Base-by-base conservation (phyloP, 2,888 invertebrate genomes). In the Coenonympha arcania region DNA sequence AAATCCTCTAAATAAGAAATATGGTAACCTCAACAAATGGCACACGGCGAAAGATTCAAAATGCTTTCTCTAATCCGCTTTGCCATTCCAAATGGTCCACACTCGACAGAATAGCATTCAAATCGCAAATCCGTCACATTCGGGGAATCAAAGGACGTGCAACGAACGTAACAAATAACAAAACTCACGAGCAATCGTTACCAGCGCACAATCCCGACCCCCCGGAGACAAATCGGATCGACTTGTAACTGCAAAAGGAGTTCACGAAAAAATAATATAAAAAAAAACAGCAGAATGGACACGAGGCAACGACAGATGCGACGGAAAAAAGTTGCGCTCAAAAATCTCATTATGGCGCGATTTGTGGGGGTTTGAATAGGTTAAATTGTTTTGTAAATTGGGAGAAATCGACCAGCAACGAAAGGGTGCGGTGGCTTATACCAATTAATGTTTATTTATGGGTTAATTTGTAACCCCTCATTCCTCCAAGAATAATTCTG, bases 261-360 rank as follows among this genome's bases (percentile, higher is more conserved):
- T 61, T 61, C 62, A 58, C 56, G 65, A 72, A 73, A 73, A 65
- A 65, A 46, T 33, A 39, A 19, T 19, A 46, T 28, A 31, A 64
- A 71, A 73, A 70, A 66, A 66, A 61, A 60, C 60, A 64, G 60
- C 68, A 64, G 70, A 71, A 74, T 69, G 76, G 79, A 78, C 84
- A 81, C 82, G 80, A 76, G 79, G 68, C 74, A 55, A 62, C 69
- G 79, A 76, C 84, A 85, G 84, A 84, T 85, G 84, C 71, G 64
- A 61, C 56, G 54, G 54, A 63, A 71, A 72, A 75, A 76, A 73
- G 57, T 61, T 64, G 61, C 64, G 69, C 61, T 68, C 62, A 59
- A 60, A 74, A 76, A 78, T 75, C 72, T 74, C 69, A 69, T 81
- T 78, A 73, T 66, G 69, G 55, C 65, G 54, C 66, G 67, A 71